Conservation (phyloP, 2,113 vertebrate species). For the Atherinomorus stipes region DNA sequence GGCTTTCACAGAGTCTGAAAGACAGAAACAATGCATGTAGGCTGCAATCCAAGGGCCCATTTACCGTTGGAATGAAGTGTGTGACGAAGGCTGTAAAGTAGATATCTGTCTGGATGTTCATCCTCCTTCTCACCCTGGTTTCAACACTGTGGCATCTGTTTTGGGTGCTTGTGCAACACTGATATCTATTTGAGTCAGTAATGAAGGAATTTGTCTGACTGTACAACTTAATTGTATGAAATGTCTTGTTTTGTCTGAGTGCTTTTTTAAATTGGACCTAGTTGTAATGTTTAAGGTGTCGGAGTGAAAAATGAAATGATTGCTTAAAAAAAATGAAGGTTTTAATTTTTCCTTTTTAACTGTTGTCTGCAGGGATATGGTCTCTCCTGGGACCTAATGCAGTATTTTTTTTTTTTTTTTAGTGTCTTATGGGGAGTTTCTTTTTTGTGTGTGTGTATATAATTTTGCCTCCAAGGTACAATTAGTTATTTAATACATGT, state of each 20-base stretch:
- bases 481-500: slow-evolving; percentile 33
- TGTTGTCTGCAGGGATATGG: slow-evolving; percentile 33
- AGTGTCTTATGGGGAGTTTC: slow-evolving; percentile 23
- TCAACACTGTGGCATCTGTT: slow-evolving; percentile 67
- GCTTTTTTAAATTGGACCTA: slow-evolving; percentile 46
- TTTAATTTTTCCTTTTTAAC: slow-evolving; percentile 23
- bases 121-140: slow-evolving; percentile 51
- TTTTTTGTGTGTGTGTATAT: slow-evolving; percentile 32
- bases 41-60: slow-evolving; percentile 74
- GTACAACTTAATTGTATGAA: slow-evolving; percentile 34
- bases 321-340: slow-evolving; percentile 9
- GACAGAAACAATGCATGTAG: slow-evolving; percentile 75
- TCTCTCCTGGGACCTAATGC: slow-evolving; percentile 15
- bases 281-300: slow-evolving; percentile 23
- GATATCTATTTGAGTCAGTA: slow-evolving; percentile 44
- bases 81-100: slow-evolving; percentile 67
- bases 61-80: slow-evolving; percentile 74
- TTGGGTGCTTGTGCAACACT: slow-evolving; percentile 43
- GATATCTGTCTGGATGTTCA: slow-evolving; percentile 60
- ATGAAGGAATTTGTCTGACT: slow-evolving; percentile 64
- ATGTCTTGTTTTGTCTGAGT: slow-evolving; percentile 35
- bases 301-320: slow-evolving; percentile 52
- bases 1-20: slow-evolving; percentile 75
- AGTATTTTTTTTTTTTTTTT: slow-evolving; percentile 43
- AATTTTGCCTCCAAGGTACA: slow-evolving; percentile 47